These are phyloP conservation scores for Sinella curviseta DNA, from an alignment of 1,140 invertebrate species.

Conservation along the genomic window DNA sequence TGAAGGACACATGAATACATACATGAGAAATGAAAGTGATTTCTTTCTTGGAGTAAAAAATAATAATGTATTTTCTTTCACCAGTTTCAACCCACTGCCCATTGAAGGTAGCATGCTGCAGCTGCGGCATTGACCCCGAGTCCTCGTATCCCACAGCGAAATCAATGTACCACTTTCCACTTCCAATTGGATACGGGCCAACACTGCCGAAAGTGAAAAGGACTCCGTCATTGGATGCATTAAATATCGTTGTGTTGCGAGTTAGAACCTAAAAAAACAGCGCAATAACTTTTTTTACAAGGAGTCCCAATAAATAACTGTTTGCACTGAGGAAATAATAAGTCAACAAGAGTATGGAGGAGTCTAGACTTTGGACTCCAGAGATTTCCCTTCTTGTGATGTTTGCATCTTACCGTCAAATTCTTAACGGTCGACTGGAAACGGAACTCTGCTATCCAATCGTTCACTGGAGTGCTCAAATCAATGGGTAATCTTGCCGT, in stretches of 20 bases:
- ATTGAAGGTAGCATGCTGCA: slow-evolving; percentile 8
- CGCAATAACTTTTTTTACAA: background rate
- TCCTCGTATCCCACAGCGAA: slow-evolving; percentile 7
- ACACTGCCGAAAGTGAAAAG: background rate
- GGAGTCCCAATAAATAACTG: background rate
- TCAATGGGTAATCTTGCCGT: background rate
- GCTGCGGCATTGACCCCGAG: background rate
- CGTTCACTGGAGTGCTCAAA: background rate
- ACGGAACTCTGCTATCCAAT: background rate
- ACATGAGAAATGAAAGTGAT: background rate
- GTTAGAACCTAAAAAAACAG: background rate
- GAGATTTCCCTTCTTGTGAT: background rate
- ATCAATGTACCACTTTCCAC: slow-evolving; percentile 17
- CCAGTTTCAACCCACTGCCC: background rate
- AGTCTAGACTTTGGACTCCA: background rate
- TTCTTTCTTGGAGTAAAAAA: too few species aligned
- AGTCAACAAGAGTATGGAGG: too few species aligned
- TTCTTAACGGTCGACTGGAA: background rate
- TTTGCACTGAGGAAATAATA: background rate
- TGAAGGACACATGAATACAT: too few species aligned
- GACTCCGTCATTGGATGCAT: background rate
- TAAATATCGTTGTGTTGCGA: background rate
- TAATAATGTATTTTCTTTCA: too few species aligned
- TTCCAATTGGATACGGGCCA: background rate
- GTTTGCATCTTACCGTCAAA: background rate